A percentile compares a stretch with the other conserved stretches of the same genome.
These are phyloP conservation scores for Sebastes umbrosus DNA, from an alignment of 2,797 vertebrate species.

Conservation along the genomic window DNA sequence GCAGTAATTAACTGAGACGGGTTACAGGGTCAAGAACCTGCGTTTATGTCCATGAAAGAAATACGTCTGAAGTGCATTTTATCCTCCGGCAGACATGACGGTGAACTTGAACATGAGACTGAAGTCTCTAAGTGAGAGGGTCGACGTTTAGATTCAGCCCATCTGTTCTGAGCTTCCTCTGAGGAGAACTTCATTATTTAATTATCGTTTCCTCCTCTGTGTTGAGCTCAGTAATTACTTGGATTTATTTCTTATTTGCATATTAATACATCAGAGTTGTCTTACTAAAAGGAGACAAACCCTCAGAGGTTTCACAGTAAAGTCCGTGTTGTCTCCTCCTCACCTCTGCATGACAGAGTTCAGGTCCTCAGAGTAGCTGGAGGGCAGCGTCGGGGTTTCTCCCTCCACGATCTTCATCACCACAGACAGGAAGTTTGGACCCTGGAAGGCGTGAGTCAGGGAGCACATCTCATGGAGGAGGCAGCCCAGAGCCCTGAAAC, in stretches of 20 bases:
- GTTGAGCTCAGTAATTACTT: not conserved
- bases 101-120: not conserved
- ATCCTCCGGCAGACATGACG: not conserved
- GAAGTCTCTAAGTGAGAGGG: not conserved
- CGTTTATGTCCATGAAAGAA: not conserved
- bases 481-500: constrained; percentile 86
- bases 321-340: not conserved
- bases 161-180: not conserved
- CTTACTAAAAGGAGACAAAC: not conserved
- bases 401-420: constrained; percentile 88
- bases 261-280: not conserved
- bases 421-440: constrained; percentile 86
- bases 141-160: not conserved
- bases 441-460: constrained; percentile 85
- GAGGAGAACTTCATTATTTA: not conserved
- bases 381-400: constrained; percentile 82
- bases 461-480: constrained; percentile 89
- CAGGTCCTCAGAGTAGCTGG: constrained; percentile 77
- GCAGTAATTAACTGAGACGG: not conserved
- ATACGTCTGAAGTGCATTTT: not conserved
- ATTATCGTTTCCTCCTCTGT: not conserved
- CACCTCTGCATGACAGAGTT: constrained; percentile 76
- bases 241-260: not conserved
- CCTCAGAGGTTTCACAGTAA: not conserved
- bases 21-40: no score